These are phyloP conservation scores for Lagopus leucura DNA, from an alignment of 2,113 vertebrate genomes.

Conservation along the genomic window DNA sequence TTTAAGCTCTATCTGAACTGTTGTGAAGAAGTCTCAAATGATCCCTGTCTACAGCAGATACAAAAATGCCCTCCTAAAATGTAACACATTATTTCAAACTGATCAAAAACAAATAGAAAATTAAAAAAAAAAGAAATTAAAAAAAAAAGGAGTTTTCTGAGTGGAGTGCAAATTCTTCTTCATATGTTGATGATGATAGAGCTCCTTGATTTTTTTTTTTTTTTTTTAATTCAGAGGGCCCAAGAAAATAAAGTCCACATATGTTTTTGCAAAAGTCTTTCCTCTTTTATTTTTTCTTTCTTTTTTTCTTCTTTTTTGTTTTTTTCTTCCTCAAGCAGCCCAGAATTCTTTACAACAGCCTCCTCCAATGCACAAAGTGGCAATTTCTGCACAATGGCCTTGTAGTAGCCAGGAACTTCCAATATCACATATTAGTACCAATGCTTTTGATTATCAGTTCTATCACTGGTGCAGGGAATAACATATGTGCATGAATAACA, in stretches of 20 bases:
- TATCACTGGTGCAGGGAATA: background rate
- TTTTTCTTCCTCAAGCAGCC: background rate
- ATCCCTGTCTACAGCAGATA: background rate
- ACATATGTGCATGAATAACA: no score
- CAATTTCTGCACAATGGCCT: background rate
- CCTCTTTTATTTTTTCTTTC: background rate
- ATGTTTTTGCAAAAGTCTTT: background rate
- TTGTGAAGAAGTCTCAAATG: background rate
- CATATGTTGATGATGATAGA: background rate
- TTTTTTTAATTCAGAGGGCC: background rate
- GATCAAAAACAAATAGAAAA: background rate
- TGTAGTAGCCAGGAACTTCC: background rate
- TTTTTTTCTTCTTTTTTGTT: background rate
- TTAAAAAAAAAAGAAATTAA: background rate
- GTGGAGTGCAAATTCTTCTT: background rate
- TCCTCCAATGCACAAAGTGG: accelerated
- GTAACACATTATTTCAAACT: background rate
- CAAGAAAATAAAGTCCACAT: background rate
- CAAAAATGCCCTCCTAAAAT: background rate
- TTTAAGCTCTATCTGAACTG: background rate
- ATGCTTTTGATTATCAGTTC: background rate
- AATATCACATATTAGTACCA: background rate
- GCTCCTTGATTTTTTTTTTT: background rate
- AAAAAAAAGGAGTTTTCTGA: background rate
- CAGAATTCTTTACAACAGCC: background rate